Evolutionary conservation across 2,113 vertebrate genomes (phyloP).

Genomic region (Sakesphorus luctuosus): DNA sequence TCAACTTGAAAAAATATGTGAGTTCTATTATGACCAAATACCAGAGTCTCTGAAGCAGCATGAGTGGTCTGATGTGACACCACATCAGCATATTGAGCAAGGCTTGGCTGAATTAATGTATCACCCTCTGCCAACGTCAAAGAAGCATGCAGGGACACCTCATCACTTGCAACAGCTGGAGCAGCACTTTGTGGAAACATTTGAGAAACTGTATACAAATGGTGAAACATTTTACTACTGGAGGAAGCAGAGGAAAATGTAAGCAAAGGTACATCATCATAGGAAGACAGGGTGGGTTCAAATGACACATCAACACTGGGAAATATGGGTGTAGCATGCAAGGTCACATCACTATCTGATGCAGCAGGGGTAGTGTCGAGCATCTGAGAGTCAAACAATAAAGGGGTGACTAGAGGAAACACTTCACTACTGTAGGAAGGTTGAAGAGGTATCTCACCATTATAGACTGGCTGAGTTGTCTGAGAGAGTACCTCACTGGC

Average conservation of each 20-base stretch:
- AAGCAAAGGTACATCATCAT: conserved; percentile 84
- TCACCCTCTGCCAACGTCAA: conserved; percentile 80
- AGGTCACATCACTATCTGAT: conserved; percentile 83
- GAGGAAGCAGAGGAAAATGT: conserved; percentile 82
- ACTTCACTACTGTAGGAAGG: conserved; percentile 83
- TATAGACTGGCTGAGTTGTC: conserved; percentile 85
- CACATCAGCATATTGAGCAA: conserved; percentile 79
- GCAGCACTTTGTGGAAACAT: conserved; percentile 77
- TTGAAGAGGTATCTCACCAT: conserved; percentile 91
- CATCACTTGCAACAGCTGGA: conserved; percentile 75
- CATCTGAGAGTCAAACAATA: conserved; percentile 83
- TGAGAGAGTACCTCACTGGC: conserved; percentile 78
- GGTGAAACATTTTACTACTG: conserved; percentile 80
- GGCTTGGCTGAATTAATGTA: conserved; percentile 74
- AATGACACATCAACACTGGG: conserved; percentile 83
- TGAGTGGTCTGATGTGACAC: conserved; percentile 68
- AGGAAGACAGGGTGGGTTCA: conserved; percentile 82
- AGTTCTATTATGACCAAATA: conserved; percentile 77
- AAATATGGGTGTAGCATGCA: conserved; percentile 90
- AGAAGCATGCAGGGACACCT: conserved; percentile 84
- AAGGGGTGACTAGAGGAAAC: conserved; percentile 83
- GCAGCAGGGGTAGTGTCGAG: conserved; percentile 80
- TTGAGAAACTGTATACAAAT: conserved; percentile 76
- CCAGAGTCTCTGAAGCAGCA: conserved; percentile 81
- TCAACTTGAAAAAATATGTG: conserved; percentile 75